Evolutionary conservation across 2,888 invertebrate genomes (phyloP).

Genomic region (Busseola fusca): DNA sequence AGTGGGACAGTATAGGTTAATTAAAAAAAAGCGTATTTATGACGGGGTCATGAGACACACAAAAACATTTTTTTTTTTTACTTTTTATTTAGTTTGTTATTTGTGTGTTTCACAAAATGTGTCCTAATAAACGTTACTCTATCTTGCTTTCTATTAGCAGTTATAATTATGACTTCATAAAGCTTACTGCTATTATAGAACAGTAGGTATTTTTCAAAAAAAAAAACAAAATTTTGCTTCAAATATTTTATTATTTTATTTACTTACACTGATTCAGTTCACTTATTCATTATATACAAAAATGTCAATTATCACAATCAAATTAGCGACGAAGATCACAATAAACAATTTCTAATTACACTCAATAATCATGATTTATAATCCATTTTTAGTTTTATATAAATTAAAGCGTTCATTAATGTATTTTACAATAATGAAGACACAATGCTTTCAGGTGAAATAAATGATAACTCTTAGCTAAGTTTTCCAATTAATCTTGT

Average conservation of each 20-base stretch:
- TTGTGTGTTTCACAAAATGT: no score
- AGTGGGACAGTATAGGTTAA: no score
- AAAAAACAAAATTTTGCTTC: conserved; percentile 26
- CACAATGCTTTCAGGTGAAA: conserved; percentile 54
- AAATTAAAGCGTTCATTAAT: conserved; percentile 56
- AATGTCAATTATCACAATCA: conserved; percentile 83
- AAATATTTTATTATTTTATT: conserved; percentile 73
- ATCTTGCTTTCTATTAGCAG: no score
- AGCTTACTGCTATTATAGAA: not conserved
- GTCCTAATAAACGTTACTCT: no score
- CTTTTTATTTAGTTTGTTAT: no score
- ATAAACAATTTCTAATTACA: conserved; percentile 77
- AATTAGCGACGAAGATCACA: conserved; percentile 81
- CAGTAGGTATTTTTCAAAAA: not conserved
- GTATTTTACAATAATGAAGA: conserved; percentile 66
- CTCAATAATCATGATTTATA: conserved; percentile 73
- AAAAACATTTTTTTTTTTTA: no score
- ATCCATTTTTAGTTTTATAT: conserved; percentile 64
- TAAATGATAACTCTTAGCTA: conserved; percentile 52
- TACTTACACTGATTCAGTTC: conserved; percentile 81
- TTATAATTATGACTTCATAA: not conserved
- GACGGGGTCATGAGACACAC: no score
- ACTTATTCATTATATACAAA: conserved; percentile 83
- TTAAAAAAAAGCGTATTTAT: no score
- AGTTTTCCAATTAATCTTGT: conserved; percentile 62